Percentiles rank a stretch among this genome's conserved stretches.
phyloP scores from a whole-genome alignment of 2,888 invertebrate genomes.

The Theodoxus fluviatilis region DNA sequence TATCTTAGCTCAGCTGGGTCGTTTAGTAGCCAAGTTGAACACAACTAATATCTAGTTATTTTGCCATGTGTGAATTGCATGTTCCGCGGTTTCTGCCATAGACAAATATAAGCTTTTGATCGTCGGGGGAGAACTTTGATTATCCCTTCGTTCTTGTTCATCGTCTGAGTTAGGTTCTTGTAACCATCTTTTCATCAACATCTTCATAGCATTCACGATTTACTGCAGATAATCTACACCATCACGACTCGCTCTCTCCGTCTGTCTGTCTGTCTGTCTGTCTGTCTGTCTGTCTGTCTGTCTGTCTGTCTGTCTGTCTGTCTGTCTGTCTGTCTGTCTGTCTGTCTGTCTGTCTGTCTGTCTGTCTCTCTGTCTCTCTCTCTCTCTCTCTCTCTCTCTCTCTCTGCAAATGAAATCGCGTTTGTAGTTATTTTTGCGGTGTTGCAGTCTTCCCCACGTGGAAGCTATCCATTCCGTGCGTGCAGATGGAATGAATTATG shows the following conservation, averaged over 20 bases:
- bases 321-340: background rate
- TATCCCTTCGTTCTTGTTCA: too few relatives aligned
- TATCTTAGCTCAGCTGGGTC: background rate
- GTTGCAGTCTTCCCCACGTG: too few relatives aligned
- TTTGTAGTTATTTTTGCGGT: too few relatives aligned
- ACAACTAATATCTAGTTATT: background rate
- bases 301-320: background rate
- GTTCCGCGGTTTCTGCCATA: too few relatives aligned
- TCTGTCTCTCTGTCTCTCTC: conserved; percentile 23
- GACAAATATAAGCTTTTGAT: too few relatives aligned
- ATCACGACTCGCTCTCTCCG: background rate
- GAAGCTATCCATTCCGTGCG: too few relatives aligned
- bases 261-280: conserved; percentile 18
- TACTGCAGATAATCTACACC: background rate
- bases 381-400: conserved; percentile 8
- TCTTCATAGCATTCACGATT: background rate
- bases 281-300: conserved; percentile 20
- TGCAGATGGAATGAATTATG: too few relatives aligned
- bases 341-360: conserved; percentile 20
- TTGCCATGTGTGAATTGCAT: too few relatives aligned
- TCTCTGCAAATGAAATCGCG: too few relatives aligned
- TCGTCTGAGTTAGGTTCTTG: too few relatives aligned
- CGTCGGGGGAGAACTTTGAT: too few relatives aligned
- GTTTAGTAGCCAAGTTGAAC: background rate
- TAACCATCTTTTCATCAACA: too few relatives aligned